Percentiles rank a stretch among this genome's conserved stretches.
These are phyloP conservation scores for Patagioenas fasciata DNA, from an alignment of 2,113 vertebrate genomes.

Conservation along the genomic window DNA sequence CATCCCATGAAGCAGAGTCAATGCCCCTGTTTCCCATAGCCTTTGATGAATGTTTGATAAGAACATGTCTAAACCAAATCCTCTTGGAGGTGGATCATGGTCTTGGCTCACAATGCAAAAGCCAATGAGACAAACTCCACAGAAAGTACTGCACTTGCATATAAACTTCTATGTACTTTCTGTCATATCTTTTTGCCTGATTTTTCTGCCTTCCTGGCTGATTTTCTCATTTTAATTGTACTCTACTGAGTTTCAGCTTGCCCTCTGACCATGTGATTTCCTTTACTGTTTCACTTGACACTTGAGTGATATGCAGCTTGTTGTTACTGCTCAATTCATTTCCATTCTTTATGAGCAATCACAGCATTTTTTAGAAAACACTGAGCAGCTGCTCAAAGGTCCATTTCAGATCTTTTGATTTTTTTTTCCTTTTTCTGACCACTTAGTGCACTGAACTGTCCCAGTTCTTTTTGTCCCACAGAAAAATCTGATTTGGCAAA, in stretches of 20 bases:
- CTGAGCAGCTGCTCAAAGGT: background rate
- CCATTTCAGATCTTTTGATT: background rate
- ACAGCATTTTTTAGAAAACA: background rate
- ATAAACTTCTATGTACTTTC: background rate
- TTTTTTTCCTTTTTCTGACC: background rate
- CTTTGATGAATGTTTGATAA: slow-evolving; percentile 31
- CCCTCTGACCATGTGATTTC: background rate
- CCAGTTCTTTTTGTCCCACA: background rate
- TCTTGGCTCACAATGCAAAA: background rate
- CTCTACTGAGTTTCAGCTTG: background rate
- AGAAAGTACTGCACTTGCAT: background rate
- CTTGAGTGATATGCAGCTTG: background rate
- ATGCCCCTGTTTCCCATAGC: background rate
- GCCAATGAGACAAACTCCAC: background rate
- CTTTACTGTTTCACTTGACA: background rate
- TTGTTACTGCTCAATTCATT: background rate
- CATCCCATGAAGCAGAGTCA: background rate
- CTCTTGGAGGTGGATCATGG: background rate
- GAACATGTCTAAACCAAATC: background rate
- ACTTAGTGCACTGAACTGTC: background rate
- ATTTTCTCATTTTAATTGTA: background rate
- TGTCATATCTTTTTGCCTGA: background rate
- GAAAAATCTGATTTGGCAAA: background rate
- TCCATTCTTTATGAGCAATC: background rate
- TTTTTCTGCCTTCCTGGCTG: background rate